Base-by-base conservation (phyloP, 1,140 invertebrate genomes). In the Heliconius eleuchia region DNA sequence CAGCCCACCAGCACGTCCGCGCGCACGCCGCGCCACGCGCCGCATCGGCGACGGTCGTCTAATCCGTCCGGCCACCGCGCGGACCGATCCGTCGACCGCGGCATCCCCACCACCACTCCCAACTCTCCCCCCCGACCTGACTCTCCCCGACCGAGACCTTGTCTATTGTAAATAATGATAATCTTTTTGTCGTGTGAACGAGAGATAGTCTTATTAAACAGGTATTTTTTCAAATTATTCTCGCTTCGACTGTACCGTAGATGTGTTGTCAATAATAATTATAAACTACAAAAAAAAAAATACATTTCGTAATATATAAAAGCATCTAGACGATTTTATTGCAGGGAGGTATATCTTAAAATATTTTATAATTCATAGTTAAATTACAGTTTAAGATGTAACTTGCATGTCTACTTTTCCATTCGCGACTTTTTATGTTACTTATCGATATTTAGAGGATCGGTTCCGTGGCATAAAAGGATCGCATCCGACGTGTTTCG, bases 161-260 rank as follows among this genome's bases (percentile, higher is more conserved):
- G 81, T 92, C 92, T 93, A 93, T 94, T 94, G 92, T 94, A 94
- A 93, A 94, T 94, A 94, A 91, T 87, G 84, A 90, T 92, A 91
- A 88, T 89, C 88, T 94, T 94, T 92, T 94, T 93, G 90, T 94
- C 92, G 92, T 94, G 88, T 94, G 88, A 93, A 93, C 92, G 90
- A 94, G 86, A 94, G 88, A 92, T 94, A 94, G 91, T 90, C 87
- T 91, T 86, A 91, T 90, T 93, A 89, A 94, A 93, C 92, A 92
- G 92, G 92, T 93, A 93, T 94, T 94, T 94, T 94, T 94, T 93
- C 92, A 93, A 93, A 93, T 87, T 91, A 91, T 94, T 92, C 91
- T 94, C 92, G 92, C 92, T 94, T 94, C 92, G 89, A 91, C 92
- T 94, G 92, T 94, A 94, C 90, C 88, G 92, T 94, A 94, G 92